Conservation (phyloP, 1,140 invertebrate genomes). For the Hypothenemus hampei region DNA sequence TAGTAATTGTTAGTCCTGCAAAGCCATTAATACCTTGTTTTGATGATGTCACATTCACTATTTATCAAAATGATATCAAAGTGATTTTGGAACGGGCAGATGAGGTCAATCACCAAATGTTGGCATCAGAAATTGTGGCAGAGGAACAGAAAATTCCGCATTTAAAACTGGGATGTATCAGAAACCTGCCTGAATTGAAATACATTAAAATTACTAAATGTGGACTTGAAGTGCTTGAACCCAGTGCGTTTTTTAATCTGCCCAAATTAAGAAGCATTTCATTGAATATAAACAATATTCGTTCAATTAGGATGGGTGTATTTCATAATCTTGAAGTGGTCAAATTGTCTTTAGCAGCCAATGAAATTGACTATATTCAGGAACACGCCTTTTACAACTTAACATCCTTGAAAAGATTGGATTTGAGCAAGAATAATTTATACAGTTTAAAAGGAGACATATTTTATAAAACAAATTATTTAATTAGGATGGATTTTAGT, state of each 20-base stretch:
- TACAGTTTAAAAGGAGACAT: conserved; percentile 17
- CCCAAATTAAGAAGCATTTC: conserved; percentile 23
- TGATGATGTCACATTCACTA: conserved; percentile 18
- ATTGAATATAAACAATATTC: conserved; percentile 27
- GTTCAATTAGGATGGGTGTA: conserved; percentile 15
- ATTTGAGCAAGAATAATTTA: conserved; percentile 32
- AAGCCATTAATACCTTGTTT: conserved; percentile 16
- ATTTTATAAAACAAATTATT: conserved; percentile 28
- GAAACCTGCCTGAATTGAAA: conserved; percentile 27
- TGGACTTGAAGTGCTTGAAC: conserved; percentile 25
- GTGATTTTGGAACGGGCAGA: conserved; percentile 14
- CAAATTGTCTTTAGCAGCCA: conserved; percentile 25
- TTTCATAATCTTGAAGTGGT: conserved; percentile 26
- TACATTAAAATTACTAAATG: conserved; percentile 22
- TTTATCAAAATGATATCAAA: conserved; percentile 12
- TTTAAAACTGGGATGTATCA: conserved; percentile 26
- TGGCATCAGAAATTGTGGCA: conserved; percentile 25
- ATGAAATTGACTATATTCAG: conserved; percentile 24
- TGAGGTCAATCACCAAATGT: conserved; percentile 20
- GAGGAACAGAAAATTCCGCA: conserved; percentile 26
- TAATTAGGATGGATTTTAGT: conserved; percentile 29
- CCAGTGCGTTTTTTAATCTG: conserved; percentile 25
- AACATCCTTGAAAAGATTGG: conserved; percentile 24
- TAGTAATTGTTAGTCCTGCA: background rate
- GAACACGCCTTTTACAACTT: conserved; percentile 31